Evolutionary conservation across 2,797 vertebrate genomes (phyloP).

Genomic region (Margarornis squamiger): DNA sequence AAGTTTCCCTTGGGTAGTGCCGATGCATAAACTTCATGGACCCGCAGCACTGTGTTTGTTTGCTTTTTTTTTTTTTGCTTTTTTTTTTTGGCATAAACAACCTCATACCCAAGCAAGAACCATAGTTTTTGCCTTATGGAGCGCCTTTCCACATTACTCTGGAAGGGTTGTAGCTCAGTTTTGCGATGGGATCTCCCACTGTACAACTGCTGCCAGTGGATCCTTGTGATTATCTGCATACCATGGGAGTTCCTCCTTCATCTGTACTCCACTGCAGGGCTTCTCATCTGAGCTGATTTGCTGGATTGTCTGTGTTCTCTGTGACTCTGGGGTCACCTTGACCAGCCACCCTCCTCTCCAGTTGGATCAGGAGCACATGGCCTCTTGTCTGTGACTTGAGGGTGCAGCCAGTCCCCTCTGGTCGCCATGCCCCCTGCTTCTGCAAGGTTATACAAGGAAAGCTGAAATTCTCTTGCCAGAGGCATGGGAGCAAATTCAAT

Average conservation of each 20-base stretch:
- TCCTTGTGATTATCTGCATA: not conserved
- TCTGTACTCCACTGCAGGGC: not conserved
- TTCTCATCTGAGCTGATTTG: not conserved
- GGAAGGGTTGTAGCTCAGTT: not conserved
- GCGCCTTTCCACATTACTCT: not conserved
- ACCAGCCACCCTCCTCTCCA: not conserved
- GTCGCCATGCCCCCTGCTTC: not conserved
- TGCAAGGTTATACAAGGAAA: conserved; percentile 29
- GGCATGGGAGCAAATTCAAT: not conserved
- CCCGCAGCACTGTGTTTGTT: not conserved
- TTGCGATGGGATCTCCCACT: not conserved
- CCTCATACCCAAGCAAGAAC: not conserved
- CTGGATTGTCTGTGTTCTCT: fast-evolving
- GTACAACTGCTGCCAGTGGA: not conserved
- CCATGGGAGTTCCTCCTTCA: not conserved
- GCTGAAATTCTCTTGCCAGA: conserved; percentile 16
- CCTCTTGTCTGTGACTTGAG: not conserved
- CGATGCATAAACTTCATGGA: not conserved
- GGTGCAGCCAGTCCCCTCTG: not conserved
- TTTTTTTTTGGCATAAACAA: not conserved
- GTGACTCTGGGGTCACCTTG: not conserved
- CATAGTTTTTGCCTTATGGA: not conserved
- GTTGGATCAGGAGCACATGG: fast-evolving
- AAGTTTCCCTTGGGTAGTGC: not conserved
- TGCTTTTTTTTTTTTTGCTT: not conserved